A percentile compares a stretch with the other conserved stretches of the same genome.
Conservation (phyloP, 2,113 vertebrate genomes). For the Psilopogon haemacephalus region DNA sequence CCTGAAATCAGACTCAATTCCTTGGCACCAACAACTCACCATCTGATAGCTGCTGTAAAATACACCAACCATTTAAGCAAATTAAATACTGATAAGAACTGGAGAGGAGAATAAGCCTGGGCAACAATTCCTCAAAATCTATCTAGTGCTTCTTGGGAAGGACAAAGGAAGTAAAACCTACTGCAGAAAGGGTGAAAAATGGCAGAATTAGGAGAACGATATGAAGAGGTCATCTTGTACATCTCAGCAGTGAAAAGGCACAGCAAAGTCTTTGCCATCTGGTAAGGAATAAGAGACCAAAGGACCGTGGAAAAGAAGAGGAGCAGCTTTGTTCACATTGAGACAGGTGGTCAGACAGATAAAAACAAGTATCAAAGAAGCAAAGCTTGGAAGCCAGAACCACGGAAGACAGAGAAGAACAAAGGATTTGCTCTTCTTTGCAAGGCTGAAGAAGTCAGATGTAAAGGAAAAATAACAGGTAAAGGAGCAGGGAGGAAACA, state of each 20-base stretch:
- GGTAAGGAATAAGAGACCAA: background rate
- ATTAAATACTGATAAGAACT: background rate
- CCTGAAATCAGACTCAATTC: background rate
- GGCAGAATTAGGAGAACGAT: background rate
- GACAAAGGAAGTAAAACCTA: background rate
- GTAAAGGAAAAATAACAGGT: background rate
- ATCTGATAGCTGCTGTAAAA: background rate
- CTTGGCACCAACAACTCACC: background rate
- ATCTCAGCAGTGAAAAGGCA: background rate
- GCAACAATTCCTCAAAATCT: background rate
- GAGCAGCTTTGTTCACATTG: background rate
- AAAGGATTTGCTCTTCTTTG: background rate
- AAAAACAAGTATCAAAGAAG: background rate
- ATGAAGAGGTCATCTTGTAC: background rate
- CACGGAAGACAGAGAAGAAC: background rate
- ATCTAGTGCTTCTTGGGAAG: background rate
- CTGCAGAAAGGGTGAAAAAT: background rate
- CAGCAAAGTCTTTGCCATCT: background rate
- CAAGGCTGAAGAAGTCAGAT: background rate
- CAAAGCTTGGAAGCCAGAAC: background rate
- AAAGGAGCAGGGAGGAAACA: background rate
- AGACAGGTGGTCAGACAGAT: background rate
- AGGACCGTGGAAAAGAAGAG: background rate
- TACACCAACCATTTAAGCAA: background rate
- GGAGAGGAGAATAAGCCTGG: background rate